Percentiles rank a stretch among this genome's conserved stretches.
Conservation (phyloP, 2,797 vertebrate genomes). For the Gobio occitaniae region DNA sequence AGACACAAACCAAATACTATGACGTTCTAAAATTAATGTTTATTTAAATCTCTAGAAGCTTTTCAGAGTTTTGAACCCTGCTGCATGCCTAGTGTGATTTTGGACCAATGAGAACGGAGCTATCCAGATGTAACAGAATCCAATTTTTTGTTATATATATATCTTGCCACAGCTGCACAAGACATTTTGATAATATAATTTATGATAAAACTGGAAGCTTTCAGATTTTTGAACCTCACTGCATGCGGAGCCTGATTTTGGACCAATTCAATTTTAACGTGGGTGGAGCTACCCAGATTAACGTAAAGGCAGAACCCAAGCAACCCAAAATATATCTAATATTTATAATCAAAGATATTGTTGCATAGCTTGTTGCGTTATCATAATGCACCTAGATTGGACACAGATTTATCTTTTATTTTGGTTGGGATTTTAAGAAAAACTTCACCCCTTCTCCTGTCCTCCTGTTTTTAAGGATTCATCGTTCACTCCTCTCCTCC, state of each 20-base stretch:
- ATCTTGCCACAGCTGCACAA: neutral
- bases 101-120: neutral
- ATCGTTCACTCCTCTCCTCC: constrained; percentile 20
- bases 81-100: neutral
- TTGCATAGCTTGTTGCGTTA: neutral
- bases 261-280: neutral
- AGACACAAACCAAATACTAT: neutral
- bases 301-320: neutral
- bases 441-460: constrained; percentile 43
- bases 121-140: neutral
- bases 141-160: no score
- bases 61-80: neutral
- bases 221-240: constrained; percentile 15
- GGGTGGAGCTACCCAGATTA: neutral
- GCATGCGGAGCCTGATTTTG: neutral
- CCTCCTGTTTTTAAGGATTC: constrained; percentile 37
- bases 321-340: neutral
- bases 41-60: neutral
- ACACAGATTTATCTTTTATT: neutral
- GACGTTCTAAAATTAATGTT: neutral
- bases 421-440: neutral
- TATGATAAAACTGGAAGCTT: neutral
- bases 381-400: neutral
- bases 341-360: neutral
- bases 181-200: neutral